Percentiles rank a stretch among this genome's conserved stretches.
Evolutionary conservation across 2,113 vertebrate genomes (phyloP).

Genomic region (Clupea harengus): DNA sequence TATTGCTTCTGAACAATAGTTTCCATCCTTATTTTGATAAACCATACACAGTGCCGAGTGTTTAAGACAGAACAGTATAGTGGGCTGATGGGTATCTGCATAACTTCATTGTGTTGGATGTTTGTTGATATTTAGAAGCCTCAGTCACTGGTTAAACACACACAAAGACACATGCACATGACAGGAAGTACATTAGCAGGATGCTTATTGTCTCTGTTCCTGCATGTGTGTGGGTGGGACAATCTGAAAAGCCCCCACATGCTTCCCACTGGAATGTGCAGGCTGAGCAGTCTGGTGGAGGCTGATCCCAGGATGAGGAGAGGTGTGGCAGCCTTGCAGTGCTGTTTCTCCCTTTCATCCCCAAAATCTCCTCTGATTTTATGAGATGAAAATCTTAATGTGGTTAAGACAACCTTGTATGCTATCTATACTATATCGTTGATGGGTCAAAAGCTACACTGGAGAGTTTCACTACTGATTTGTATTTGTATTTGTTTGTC

Average conservation of each 20-base stretch:
- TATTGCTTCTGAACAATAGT: too few species aligned
- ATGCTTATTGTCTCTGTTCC: constrained; percentile 28
- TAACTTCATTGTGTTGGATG: constrained; percentile 21
- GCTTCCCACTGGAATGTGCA: neutral
- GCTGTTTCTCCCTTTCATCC: too few species aligned
- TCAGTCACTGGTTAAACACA: constrained; percentile 2
- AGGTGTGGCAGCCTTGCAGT: neutral
- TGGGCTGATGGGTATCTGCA: neutral
- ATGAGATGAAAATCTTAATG: too few species aligned
- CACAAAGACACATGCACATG: constrained; percentile 17
- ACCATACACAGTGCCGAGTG: neutral
- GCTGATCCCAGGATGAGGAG: neutral
- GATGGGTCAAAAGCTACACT: neutral
- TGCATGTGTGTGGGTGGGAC: constrained; percentile 29
- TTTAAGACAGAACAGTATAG: neutral
- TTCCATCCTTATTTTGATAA: neutral
- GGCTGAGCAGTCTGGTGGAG: neutral
- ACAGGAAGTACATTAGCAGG: constrained; percentile 64
- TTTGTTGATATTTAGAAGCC: neutral
- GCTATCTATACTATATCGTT: too few species aligned
- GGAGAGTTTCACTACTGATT: neutral
- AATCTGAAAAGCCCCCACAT: neutral
- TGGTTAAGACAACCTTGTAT: too few species aligned
- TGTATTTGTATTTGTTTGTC: too few species aligned
- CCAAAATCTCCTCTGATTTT: too few species aligned